phyloP scores from a whole-genome alignment of 2,888 invertebrate species.

The Cheilosia variabilis region DNA sequence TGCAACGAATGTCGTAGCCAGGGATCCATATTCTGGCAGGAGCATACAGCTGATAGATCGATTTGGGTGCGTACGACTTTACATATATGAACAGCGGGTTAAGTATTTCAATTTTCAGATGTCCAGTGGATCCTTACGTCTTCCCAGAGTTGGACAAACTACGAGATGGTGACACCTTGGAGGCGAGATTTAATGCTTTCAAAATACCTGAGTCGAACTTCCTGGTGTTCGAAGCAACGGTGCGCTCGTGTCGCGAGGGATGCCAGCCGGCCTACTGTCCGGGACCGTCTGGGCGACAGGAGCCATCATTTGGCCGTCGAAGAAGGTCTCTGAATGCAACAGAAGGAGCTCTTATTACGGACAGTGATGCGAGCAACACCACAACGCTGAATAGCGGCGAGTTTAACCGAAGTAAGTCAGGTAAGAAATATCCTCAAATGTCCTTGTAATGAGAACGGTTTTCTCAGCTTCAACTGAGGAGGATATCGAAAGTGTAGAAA shows the following conservation, averaged over 20 bases:
- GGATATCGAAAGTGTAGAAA: conserved; percentile 73
- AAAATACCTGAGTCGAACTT: conserved; percentile 97
- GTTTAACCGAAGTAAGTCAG: conserved; percentile 77
- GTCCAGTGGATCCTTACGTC: conserved; percentile 95
- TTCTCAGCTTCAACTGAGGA: conserved; percentile 65
- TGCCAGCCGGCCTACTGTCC: conserved; percentile 96
- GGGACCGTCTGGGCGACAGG: conserved; percentile 90
- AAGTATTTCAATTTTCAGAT: conserved; percentile 84
- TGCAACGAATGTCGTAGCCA: conserved; percentile 95
- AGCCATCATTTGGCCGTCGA: conserved; percentile 92
- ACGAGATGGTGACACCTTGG: conserved; percentile 93
- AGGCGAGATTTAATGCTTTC: conserved; percentile 96
- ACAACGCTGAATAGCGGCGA: conserved; percentile 79
- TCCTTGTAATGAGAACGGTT: background rate
- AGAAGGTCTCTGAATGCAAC: conserved; percentile 85
- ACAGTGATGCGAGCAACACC: conserved; percentile 79
- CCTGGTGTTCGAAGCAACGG: conserved; percentile 96
- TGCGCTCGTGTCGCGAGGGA: conserved; percentile 93
- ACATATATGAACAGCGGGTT: background rate
- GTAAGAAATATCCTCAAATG: background rate
- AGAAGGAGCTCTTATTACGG: conserved; percentile 78
- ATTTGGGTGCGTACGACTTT: conserved; percentile 88
- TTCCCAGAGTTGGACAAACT: conserved; percentile 95
- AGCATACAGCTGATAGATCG: conserved; percentile 95
- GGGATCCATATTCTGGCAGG: conserved; percentile 95